These are phyloP conservation scores for Chionomys nivalis DNA, from an alignment of 2,113 vertebrate genomes.

Conservation along the genomic window DNA sequence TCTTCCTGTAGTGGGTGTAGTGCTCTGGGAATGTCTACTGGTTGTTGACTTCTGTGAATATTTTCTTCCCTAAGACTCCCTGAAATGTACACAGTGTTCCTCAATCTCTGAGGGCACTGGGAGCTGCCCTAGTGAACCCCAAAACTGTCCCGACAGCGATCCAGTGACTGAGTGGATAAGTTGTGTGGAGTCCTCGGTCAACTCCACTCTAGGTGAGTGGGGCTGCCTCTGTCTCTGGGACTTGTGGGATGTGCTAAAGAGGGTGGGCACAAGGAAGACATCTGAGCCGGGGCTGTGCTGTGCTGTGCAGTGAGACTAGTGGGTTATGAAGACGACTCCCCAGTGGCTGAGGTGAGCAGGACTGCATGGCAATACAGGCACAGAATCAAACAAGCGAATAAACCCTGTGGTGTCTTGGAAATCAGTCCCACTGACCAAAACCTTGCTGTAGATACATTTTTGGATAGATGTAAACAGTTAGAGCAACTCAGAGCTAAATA, in stretches of 20 bases:
- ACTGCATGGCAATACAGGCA: neutral
- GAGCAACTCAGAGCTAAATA: neutral
- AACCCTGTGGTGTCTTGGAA: neutral
- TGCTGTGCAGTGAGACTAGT: neutral
- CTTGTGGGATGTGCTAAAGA: neutral
- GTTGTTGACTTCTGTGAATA: neutral
- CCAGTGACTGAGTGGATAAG: too few species aligned
- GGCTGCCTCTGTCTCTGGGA: neutral
- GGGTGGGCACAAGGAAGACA: neutral
- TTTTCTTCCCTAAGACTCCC: conserved; percentile 37
- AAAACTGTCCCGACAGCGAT: too few species aligned
- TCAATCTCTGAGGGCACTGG: too few species aligned
- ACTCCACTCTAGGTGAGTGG: conserved; percentile 35
- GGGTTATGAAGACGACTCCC: neutral
- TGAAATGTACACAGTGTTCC: too few species aligned
- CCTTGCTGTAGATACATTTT: accelerated
- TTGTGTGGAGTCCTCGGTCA: neutral
- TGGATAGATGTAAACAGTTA: neutral
- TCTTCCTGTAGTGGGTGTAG: neutral
- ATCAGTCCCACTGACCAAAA: too few species aligned
- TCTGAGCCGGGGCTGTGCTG: neutral
- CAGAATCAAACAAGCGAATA: neutral
- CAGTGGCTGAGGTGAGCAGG: neutral
- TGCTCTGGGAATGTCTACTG: neutral
- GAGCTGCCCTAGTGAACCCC: too few species aligned